These are phyloP conservation scores for Coenobita brevimanus DNA, from an alignment of 1,140 invertebrate genomes.

Conservation along the genomic window DNA sequence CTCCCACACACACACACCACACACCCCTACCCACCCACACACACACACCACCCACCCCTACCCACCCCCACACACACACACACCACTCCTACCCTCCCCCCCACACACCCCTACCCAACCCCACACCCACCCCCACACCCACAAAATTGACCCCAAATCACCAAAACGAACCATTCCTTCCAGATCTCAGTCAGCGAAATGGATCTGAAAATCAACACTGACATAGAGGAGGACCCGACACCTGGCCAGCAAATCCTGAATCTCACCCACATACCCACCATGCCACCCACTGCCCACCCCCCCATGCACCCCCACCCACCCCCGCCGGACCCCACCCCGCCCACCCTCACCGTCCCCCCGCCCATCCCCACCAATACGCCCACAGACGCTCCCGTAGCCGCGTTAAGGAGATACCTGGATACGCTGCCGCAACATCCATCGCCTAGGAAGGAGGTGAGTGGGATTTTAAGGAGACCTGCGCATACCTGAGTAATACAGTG, in stretches of 20 bases:
- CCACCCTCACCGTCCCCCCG: slow-evolving; percentile 42
- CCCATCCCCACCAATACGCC: slow-evolving; percentile 6
- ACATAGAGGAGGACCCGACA: neutral
- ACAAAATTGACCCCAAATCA: no score
- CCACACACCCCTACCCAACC: no score
- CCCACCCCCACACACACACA: no score
- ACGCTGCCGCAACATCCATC: slow-evolving; percentile 51
- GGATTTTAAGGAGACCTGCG: neutral
- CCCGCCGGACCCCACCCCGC: neutral
- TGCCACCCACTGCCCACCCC: no score
- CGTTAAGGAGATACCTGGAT: slow-evolving; percentile 50
- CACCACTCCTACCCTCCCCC: neutral
- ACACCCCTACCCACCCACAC: no score
- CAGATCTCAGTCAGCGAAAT: no score
- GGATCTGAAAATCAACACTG: neutral
- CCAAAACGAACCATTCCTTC: no score
- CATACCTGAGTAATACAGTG: no score
- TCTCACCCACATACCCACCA: no score
- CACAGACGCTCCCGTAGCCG: slow-evolving; percentile 41
- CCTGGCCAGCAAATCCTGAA: neutral
- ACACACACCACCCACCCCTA: no score
- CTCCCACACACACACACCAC: no score
- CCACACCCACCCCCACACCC: no score
- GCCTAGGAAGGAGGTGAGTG: slow-evolving; percentile 34
- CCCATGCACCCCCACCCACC: neutral